Base-by-base conservation (phyloP, 2,113 vertebrate species). In the Sceloporus undulatus region DNA sequence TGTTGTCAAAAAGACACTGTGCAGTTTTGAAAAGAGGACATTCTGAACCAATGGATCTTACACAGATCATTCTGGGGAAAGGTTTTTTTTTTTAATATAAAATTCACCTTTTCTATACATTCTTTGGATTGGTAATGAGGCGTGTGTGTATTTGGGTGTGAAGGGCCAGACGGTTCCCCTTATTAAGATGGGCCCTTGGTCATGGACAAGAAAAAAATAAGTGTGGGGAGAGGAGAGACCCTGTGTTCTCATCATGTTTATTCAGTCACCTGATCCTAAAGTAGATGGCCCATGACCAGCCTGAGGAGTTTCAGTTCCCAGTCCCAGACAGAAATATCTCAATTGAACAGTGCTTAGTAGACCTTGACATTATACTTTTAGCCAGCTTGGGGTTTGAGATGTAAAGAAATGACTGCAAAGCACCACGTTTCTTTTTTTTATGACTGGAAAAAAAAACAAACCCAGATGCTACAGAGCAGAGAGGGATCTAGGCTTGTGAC, bases 361-460 rank as follows among this genome's bases (percentile, higher is more conserved):
- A 87, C 88, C 86, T 3, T 77, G 95, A 88, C 91, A 85, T 5
- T 88, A 83, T 94, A 91, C 91, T 94, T 94, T 92, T 91, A 94
- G 79, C 75, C 85, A 14, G 85, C 0, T 54, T 90, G 14, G 84
- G 89, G 83, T 73, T 82, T 48, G n/a, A 82, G 40, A 54, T 10
- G 71, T 82, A 75, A 82, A 73, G 59, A 87, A 66, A 52, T 87
- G 16, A 76, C 86, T 68, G 29, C 48, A 40, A 48, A 81, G 71
- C 2, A n/a, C 71, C 27, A n/a, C 62, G 75, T 81, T 80, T 87
- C 18, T 27, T 81, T 62, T 62, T 87, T 82, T 23, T 9, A 48
- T 89, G 92, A 91, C 74, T 4, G 79, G 6, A 25, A 91, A 92
- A 91, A 91, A 91, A 88, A 89, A 84, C 89, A 14, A 14, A 62